Evolutionary conservation across 2,888 invertebrate species (phyloP), one percentile per base, ranked within the genome.

Genomic region (Ernsta delagoae): DNA sequence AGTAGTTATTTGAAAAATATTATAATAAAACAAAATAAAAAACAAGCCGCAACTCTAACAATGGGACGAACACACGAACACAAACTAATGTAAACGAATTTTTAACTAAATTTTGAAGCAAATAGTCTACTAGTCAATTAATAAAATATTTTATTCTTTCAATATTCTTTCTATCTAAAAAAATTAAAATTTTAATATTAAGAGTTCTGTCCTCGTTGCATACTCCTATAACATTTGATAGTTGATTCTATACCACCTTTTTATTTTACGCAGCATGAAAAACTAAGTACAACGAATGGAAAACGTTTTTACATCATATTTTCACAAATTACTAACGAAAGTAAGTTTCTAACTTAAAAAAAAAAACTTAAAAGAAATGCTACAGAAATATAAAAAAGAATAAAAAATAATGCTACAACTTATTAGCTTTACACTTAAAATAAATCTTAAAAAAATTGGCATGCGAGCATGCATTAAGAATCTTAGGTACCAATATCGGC

Each of bases 381-480:
- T 6, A 8, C 24, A 53, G 11, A 54, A 54, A 54, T 54, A 54
- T 24, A 24, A 5, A 50, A 12, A 50, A 50, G 16, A 3, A 53
- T 3, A 5, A 5, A 48, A 48, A 24, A 24, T 1, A 24, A 24
- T 24, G 24, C 24, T 24, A 24, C 24, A 24, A 24, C 24, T 24
- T 24, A 24, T 24, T 3, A 24, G 24, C 24, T 24, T 24, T n/a
- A 24, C 24, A 24, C 24, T 24, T 24, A 24, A 56, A 36, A 36
- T 36, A 2, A n/a, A n/a, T 7, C 1, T n/a, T 11, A 24, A n/a
- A 34, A n/a, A 56, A 54, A n/a, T 59, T 9, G 16, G 41, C 71
- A 70, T 71, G 73, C 73, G 59, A 61, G 53, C 59, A 54, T 70
- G 73, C 71, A 70, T 70, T 59, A 8, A 34, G 11, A 59, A 59